Evolutionary conservation across 2,797 vertebrate species (phyloP).

Genomic region (Lithobates pipiens): DNA sequence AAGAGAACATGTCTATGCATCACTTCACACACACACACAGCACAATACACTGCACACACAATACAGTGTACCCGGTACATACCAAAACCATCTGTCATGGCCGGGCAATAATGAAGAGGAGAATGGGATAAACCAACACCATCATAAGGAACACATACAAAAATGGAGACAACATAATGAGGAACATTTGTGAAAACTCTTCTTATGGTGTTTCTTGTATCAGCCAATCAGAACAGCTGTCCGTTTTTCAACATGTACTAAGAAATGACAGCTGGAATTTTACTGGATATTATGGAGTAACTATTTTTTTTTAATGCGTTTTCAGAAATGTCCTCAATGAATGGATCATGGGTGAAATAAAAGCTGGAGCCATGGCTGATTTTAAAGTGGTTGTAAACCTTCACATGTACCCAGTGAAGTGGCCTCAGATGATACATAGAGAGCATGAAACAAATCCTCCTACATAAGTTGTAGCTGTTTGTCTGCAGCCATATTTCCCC

Average conservation of each 20-base stretch:
- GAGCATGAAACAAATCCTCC: too few relatives aligned
- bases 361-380: too few relatives aligned
- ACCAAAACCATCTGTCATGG: slow-evolving; percentile 88
- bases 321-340: too few relatives aligned
- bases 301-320: background rate
- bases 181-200: background rate
- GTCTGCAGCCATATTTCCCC: too few relatives aligned
- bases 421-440: too few relatives aligned
- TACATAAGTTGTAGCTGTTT: too few relatives aligned
- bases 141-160: slow-evolving; percentile 67
- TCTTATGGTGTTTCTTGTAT: too few relatives aligned
- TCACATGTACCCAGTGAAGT: too few relatives aligned
- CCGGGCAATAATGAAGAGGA: slow-evolving; percentile 80
- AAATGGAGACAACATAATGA: slow-evolving; percentile 65
- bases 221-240: too few relatives aligned
- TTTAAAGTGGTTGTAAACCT: too few relatives aligned
- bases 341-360: too few relatives aligned
- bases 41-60: slow-evolving; percentile 35
- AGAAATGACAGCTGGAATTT: background rate
- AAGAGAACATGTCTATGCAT: background rate
- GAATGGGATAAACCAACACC: slow-evolving; percentile 82
- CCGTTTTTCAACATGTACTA: background rate
- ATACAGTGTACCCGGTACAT: slow-evolving; percentile 77
- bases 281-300: background rate
- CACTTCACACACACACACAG: slow-evolving; percentile 45